Evolutionary conservation across 2,113 vertebrate species (phyloP).

Genomic region (Conger conger): DNA sequence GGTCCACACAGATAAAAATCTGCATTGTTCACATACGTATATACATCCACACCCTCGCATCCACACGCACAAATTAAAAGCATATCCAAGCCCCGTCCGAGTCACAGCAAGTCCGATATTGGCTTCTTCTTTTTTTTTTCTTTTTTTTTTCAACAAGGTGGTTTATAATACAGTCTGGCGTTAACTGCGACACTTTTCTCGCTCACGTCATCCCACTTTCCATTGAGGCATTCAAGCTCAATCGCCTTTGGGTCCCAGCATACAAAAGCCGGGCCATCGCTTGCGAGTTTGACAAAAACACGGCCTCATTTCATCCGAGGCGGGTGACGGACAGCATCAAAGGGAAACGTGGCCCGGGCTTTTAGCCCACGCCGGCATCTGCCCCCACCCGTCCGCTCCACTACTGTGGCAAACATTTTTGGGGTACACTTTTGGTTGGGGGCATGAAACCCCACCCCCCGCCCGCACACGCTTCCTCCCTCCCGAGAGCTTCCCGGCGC

Average conservation of each 20-base stretch:
- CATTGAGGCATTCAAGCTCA: not conserved
- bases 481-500: not conserved
- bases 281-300: not conserved
- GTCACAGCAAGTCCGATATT: slow-evolving; percentile 48
- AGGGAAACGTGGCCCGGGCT: not conserved
- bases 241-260: not conserved
- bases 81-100: slow-evolving; percentile 57
- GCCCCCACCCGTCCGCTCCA: not conserved
- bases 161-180: slow-evolving; percentile 21
- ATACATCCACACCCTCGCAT: slow-evolving; percentile 58
- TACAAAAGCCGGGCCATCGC: not conserved
- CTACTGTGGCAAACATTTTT: not conserved
- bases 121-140: slow-evolving; percentile 64
- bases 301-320: not conserved
- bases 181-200: slow-evolving; percentile 15
- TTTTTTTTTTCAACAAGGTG: slow-evolving; percentile 37
- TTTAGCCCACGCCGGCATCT: not conserved
- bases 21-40: slow-evolving; percentile 63
- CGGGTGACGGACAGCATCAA: not conserved
- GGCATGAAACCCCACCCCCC: not conserved
- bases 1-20: slow-evolving; percentile 50
- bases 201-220: not conserved
- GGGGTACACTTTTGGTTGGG: not conserved
- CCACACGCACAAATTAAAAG: slow-evolving; percentile 44
- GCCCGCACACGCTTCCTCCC: not conserved